Evolutionary conservation across 35 echinoderm and acorn worm genomes (phyloP).

Genomic region (Lytechinus variegatus): DNA sequence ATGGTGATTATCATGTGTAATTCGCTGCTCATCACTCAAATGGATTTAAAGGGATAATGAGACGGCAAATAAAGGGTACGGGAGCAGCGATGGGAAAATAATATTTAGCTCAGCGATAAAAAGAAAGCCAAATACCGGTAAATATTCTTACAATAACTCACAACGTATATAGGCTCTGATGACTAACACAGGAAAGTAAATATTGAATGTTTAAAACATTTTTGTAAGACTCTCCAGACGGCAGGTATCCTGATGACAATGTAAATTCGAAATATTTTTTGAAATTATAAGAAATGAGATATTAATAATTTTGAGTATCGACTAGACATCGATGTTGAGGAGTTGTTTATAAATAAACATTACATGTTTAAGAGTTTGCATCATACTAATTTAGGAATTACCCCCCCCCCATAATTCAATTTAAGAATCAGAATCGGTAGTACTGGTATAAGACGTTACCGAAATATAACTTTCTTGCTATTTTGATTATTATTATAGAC

Average conservation of each 20-base stretch:
- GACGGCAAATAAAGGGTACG: not conserved
- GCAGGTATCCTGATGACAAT: not conserved
- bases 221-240: not conserved
- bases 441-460: not conserved
- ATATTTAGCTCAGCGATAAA: not conserved
- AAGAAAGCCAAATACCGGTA: not conserved
- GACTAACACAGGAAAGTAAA: not conserved
- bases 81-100: not conserved
- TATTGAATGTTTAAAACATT: not conserved
- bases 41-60: constrained; percentile 1
- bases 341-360: not conserved
- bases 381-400: too few relatives aligned
- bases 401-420: not conserved
- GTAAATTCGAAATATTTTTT: not conserved
- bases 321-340: not conserved
- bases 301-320: not conserved
- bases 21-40: constrained; percentile 10
- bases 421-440: not conserved
- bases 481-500: not conserved
- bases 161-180: not conserved
- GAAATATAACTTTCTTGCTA: not conserved
- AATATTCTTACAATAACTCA: not conserved
- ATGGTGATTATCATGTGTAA: not conserved
- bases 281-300: not conserved
- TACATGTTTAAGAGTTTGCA: not conserved